These are phyloP conservation scores for Aptenodytes forsteri DNA, from an alignment of 2,113 vertebrate species.

Conservation along the genomic window DNA sequence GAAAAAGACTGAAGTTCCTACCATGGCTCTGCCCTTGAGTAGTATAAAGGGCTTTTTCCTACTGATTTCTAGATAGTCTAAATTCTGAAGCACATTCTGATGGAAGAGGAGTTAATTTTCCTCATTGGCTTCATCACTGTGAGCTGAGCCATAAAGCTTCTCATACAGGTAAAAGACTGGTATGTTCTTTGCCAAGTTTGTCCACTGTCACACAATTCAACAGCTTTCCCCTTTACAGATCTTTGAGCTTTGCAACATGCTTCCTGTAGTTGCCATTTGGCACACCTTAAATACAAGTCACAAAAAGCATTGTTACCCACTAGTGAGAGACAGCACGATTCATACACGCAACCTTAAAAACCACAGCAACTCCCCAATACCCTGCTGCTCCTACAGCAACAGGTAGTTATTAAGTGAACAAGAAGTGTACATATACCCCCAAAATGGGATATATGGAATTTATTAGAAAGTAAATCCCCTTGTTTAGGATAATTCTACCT, in stretches of 20 bases:
- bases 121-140: not conserved
- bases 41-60: not conserved
- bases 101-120: not conserved
- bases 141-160: not conserved
- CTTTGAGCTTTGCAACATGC: not conserved
- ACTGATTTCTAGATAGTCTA: not conserved
- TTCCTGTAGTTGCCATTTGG: not conserved
- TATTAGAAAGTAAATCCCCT: not conserved
- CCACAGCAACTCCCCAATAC: not conserved
- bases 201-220: not conserved
- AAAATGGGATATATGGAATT: not conserved
- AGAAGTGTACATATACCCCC: not conserved
- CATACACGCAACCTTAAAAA: not conserved
- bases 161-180: not conserved
- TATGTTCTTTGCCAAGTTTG: not conserved
- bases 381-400: not conserved
- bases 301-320: not conserved
- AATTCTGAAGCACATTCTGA: not conserved
- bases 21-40: not conserved
- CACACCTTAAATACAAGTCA: not conserved
- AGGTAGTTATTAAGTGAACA: not conserved
- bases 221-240: not conserved
- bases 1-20: not conserved
- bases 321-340: not conserved
- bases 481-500: not conserved